Percentiles rank a stretch among this genome's conserved stretches.
These are phyloP conservation scores for Adelognathus sp. DNA, from an alignment of 2,888 invertebrate genomes.

Conservation along the genomic window DNA sequence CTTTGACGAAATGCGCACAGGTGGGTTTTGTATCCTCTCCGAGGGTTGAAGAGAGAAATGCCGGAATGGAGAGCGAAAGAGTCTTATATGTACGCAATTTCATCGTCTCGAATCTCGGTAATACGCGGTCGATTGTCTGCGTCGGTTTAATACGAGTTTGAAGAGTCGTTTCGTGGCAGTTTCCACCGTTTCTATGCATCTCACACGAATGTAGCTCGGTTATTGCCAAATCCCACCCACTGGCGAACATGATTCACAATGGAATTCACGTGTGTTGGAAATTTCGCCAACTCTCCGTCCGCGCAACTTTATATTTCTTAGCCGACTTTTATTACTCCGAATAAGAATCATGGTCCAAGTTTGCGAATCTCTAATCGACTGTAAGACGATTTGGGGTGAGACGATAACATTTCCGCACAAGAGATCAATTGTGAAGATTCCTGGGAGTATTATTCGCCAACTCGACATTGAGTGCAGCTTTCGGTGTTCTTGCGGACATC, in stretches of 20 bases:
- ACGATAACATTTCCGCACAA: background rate
- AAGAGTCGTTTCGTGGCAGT: background rate
- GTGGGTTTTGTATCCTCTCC: conserved; percentile 10
- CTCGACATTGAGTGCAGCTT: background rate
- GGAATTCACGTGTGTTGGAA: background rate
- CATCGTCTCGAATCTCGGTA: background rate
- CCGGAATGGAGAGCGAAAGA: background rate
- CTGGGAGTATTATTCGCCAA: background rate
- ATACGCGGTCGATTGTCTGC: background rate
- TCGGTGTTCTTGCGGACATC: background rate
- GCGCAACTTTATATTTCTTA: background rate
- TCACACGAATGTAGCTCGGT: background rate
- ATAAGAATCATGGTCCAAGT: background rate
- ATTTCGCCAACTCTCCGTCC: background rate
- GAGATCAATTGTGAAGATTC: background rate
- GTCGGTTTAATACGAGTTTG: background rate
- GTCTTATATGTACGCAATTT: background rate
- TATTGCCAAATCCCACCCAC: background rate
- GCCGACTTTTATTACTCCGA: background rate
- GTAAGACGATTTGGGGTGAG: background rate
- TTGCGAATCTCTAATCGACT: background rate
- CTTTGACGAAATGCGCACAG: conserved; percentile 46
- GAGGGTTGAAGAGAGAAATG: background rate
- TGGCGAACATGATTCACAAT: background rate
- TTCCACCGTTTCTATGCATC: background rate